Evolutionary conservation across 1,140 invertebrate genomes (phyloP).

Genomic region (Ips typographus): DNA sequence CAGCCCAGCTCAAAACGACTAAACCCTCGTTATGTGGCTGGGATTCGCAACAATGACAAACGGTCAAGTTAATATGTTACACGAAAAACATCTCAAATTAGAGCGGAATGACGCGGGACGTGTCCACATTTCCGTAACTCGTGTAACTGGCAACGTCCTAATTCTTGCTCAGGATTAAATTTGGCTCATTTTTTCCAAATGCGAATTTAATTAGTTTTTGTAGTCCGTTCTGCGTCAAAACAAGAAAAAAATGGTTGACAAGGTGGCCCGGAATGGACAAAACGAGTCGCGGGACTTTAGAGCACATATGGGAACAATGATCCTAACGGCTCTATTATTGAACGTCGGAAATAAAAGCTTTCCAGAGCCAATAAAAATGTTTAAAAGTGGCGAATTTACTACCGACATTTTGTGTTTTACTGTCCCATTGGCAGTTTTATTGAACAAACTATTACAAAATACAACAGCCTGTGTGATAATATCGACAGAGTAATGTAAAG

Average conservation of each 20-base stretch:
- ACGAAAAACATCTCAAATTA: conserved; percentile 32
- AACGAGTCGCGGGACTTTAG: conserved; percentile 4
- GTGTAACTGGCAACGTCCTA: conserved; percentile 7
- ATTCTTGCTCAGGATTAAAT: not conserved
- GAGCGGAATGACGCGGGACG: conserved; percentile 5
- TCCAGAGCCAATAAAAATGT: conserved; percentile 21
- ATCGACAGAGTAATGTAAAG: no score
- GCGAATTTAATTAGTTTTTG: not conserved
- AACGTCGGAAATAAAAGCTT: conserved; percentile 17
- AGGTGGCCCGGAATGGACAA: not conserved
- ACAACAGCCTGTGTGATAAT: not conserved
- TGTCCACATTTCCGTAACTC: conserved; percentile 9
- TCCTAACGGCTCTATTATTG: conserved; percentile 21
- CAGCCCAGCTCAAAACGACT: not conserved
- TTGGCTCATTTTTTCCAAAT: not conserved
- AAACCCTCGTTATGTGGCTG: conserved; percentile 14
- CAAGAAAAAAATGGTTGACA: conserved; percentile 2
- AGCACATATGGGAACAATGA: conserved; percentile 13
- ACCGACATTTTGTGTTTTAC: conserved; percentile 17
- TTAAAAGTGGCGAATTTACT: conserved; percentile 24
- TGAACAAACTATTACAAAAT: conserved; percentile 1
- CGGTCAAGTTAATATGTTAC: conserved; percentile 29
- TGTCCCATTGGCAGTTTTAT: conserved; percentile 3
- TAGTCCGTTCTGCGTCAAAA: not conserved
- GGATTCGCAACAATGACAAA: conserved; percentile 19